Conservation (phyloP, 2,797 vertebrate species). For the Brachymystax lenok region DNA sequence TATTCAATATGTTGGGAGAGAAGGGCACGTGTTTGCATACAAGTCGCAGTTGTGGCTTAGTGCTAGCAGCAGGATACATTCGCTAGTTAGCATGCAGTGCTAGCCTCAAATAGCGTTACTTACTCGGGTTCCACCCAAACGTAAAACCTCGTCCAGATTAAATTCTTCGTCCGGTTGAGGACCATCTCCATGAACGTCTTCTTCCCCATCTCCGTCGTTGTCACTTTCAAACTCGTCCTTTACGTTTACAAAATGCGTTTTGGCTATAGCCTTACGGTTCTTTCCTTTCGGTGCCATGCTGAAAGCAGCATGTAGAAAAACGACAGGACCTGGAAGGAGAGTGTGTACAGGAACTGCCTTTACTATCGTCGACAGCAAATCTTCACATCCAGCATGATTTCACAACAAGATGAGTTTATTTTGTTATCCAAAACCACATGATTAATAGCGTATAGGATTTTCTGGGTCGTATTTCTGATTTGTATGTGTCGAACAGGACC, state of each 20-base stretch:
- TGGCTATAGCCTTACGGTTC: constrained; percentile 14
- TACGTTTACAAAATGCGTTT: constrained; percentile 6
- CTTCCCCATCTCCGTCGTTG: neutral
- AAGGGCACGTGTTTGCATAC: neutral
- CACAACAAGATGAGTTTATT: neutral
- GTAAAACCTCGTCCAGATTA: constrained; percentile 85
- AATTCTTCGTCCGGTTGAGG: constrained; percentile 63
- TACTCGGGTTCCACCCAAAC: constrained; percentile 89
- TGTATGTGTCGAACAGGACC: constrained; percentile 10
- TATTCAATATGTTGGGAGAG: too few relatives aligned
- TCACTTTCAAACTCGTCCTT: constrained; percentile 23
- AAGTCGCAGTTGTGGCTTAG: neutral
- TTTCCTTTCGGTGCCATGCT: constrained; percentile 74
- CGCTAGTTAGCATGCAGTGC: neutral
- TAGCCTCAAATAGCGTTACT: constrained; percentile 3
- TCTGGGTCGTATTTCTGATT: neutral
- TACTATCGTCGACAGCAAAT: neutral
- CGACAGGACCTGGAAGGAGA: neutral
- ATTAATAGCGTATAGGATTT: neutral
- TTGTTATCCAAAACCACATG: neutral
- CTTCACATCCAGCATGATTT: neutral
- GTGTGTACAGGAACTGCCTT: neutral
- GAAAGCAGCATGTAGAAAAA: constrained; percentile 29
- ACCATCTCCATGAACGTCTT: neutral
- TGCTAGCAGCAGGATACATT: neutral